Evolutionary conservation across 2,888 invertebrate species (phyloP), one percentile per base, ranked within the genome.

Genomic region (Amorpha juglandis): DNA sequence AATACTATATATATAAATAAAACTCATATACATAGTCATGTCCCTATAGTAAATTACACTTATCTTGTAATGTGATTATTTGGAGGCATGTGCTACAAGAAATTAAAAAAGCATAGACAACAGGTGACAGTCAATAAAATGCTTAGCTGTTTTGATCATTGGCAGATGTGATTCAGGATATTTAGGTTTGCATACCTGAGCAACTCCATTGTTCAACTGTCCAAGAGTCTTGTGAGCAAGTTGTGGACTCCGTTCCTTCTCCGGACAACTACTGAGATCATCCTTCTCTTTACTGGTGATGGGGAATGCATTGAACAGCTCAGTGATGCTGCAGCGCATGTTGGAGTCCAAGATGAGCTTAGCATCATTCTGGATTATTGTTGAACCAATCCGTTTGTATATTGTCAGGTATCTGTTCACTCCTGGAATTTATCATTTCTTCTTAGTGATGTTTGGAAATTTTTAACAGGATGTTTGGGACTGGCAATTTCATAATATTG

Each of bases 281-380:
- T 96, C 95, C 65, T 95, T 94, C 87, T 97, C 97, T 72, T 92
- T 93, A 68, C 93, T 94, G 4, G 95, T 96, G 53, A 97, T 92
- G 0, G 97, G 97, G 81, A 94, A 96, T 9, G 95, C 93, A 74
- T 95, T 95, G 62, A 96, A 90, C 51, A 97, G 83, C 75, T 93
- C 94, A 0, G 93, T 93, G 69, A 96, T 95, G 64, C 94, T 94
- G 70, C 95, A 95, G 12, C 95, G 90, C 71, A 96, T 95, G 69
- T 94, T 90, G 0, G 95, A 94, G 66, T 95, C 95, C 69, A 97
- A 80, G 51, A 95, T 94, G 62, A 97, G 94, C 58, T 94, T 91
- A 0, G 96, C 95, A 83, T 96, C 95, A 71, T 94, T 94, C 78
- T 95, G 95, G 38, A 95, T 95, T 63, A 95, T 95, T 0, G 95